Percentiles rank a stretch among this genome's conserved stretches.
Evolutionary conservation across 2,888 invertebrate species (phyloP).

Genomic region (Ennomos fuscantarius): DNA sequence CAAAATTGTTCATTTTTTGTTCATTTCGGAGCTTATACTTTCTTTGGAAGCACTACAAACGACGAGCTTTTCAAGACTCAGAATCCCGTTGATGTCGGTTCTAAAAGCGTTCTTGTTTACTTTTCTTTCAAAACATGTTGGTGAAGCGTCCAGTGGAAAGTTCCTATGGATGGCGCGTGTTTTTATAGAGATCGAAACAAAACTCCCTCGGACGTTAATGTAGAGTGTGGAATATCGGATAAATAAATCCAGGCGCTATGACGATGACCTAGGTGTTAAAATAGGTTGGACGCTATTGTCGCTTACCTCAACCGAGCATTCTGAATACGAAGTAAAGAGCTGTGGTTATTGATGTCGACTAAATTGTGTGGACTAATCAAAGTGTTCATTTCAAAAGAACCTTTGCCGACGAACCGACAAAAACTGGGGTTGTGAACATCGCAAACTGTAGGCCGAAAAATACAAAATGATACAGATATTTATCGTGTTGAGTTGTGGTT

Average conservation of each 20-base stretch:
- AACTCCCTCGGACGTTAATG: slow-evolving; percentile 2
- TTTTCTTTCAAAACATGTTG: slow-evolving; percentile 16
- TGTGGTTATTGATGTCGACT: too few species aligned
- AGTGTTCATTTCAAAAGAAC: too few species aligned
- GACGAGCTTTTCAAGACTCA: neutral
- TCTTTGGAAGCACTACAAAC: neutral
- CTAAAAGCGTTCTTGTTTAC: slow-evolving; percentile 17
- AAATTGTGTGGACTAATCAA: too few species aligned
- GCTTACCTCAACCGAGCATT: too few species aligned
- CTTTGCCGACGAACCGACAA: too few species aligned
- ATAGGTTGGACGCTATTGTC: neutral
- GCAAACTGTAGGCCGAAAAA: too few species aligned
- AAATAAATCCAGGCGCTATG: neutral
- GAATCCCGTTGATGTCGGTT: neutral
- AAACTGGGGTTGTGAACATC: too few species aligned
- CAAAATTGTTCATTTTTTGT: neutral
- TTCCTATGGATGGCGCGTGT: slow-evolving; percentile 13
- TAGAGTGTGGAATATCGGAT: neutral
- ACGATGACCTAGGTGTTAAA: neutral
- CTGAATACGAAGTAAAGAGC: too few species aligned
- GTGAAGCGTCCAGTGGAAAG: slow-evolving; percentile 15
- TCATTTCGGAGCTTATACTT: neutral
- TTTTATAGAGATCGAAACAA: neutral
- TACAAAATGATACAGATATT: too few species aligned
- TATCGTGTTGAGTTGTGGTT: too few species aligned